Percentiles rank a stretch among this genome's conserved stretches.
Conservation (phyloP, 2,888 invertebrate genomes). For the Malacosoma neustria region DNA sequence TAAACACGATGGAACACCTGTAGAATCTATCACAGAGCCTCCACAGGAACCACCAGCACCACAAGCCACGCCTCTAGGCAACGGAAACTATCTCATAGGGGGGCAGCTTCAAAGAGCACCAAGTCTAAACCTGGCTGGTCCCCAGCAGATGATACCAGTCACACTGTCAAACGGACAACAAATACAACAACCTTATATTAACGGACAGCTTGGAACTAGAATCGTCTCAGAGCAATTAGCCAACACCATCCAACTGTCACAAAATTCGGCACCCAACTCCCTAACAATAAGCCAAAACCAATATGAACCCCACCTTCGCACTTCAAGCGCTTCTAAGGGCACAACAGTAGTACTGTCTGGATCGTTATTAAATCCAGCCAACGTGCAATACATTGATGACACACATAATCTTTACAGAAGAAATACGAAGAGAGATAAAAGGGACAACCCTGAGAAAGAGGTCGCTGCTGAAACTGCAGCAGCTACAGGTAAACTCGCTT, state of each 20-base stretch:
- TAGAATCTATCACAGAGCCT: slow-evolving; percentile 76
- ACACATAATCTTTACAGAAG: slow-evolving; percentile 71
- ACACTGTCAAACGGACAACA: slow-evolving; percentile 64
- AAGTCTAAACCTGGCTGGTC: slow-evolving; percentile 64
- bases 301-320: slow-evolving; percentile 20
- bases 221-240: slow-evolving; percentile 74
- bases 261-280: slow-evolving; percentile 23
- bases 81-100: slow-evolving; percentile 75
- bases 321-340: slow-evolving; percentile 41
- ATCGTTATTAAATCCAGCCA: slow-evolving; percentile 71
- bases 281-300: slow-evolving; percentile 20
- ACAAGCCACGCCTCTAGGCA: slow-evolving; percentile 52
- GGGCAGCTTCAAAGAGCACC: slow-evolving; percentile 78
- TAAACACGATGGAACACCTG: slow-evolving; percentile 80
- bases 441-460: slow-evolving; percentile 66
- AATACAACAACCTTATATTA: slow-evolving; percentile 74
- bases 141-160: slow-evolving; percentile 59
- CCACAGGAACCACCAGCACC: slow-evolving; percentile 69
- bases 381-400: slow-evolving; percentile 78
- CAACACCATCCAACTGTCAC: slow-evolving; percentile 37
- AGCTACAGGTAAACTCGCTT: slow-evolving; percentile 34
- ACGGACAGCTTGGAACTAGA: slow-evolving; percentile 78
- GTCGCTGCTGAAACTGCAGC: slow-evolving; percentile 30
- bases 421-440: slow-evolving; percentile 58
- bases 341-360: slow-evolving; percentile 51